Evolutionary conservation across 2,888 invertebrate genomes (phyloP).

Genomic region (Cantharis rufa): DNA sequence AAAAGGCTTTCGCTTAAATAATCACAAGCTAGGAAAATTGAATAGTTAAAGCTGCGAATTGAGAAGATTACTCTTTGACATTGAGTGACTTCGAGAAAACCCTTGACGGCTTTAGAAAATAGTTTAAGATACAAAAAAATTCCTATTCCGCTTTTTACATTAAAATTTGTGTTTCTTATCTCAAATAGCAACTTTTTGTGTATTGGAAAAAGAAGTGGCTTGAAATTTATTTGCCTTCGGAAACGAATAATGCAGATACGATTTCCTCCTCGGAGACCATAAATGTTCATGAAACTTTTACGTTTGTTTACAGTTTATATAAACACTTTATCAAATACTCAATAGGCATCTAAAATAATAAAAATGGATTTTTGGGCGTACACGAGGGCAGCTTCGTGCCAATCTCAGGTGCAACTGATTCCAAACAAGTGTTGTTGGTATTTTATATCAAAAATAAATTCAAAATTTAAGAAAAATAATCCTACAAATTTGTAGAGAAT

Average conservation of each 20-base stretch:
- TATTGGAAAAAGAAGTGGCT: slow-evolving; percentile 15
- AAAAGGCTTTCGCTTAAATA: background rate
- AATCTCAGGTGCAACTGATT: background rate
- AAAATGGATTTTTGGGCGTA: background rate
- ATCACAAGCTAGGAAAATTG: background rate
- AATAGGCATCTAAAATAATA: background rate
- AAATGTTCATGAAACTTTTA: slow-evolving; percentile 8
- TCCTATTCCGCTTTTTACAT: background rate
- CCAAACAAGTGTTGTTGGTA: background rate
- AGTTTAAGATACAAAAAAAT: background rate
- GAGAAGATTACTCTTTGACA: slow-evolving; percentile 11
- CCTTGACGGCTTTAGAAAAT: slow-evolving; percentile 4
- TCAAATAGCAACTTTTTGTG: slow-evolving; percentile 9
- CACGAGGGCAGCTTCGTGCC: background rate
- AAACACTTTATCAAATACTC: background rate
- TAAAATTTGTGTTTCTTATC: slow-evolving; percentile 6
- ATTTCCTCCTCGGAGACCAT: slow-evolving; percentile 16
- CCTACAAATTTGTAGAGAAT: too few relatives aligned
- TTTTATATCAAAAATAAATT: too few relatives aligned
- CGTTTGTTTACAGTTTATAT: background rate
- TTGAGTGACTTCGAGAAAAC: background rate
- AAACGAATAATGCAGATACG: slow-evolving; percentile 7
- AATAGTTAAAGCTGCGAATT: slow-evolving; percentile 9
- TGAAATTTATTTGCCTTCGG: slow-evolving; percentile 28
- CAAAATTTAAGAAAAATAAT: too few relatives aligned